phyloP scores from a whole-genome alignment of 2,888 invertebrate genomes.

The Eilema caniola region DNA sequence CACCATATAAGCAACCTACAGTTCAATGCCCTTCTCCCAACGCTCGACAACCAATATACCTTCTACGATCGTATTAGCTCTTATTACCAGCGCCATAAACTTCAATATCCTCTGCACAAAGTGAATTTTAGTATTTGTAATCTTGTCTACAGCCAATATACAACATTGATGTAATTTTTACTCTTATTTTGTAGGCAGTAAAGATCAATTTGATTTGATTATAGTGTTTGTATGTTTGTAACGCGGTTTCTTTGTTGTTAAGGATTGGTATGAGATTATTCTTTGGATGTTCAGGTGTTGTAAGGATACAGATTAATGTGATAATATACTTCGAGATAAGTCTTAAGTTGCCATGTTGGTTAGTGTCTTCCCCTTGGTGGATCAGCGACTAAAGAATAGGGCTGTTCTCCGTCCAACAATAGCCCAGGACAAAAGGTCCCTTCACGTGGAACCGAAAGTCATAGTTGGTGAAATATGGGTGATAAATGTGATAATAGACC shows the following conservation, averaged over 20 bases:
- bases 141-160: constrained; percentile 10
- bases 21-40: constrained; percentile 55
- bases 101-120: constrained; percentile 6
- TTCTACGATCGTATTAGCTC: constrained; percentile 16
- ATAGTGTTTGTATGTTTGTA: constrained; percentile 15
- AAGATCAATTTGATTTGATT: constrained; percentile 28
- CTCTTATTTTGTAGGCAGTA: constrained; percentile 17
- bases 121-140: background rate
- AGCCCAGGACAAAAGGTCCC: no score
- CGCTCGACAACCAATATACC: constrained; percentile 26
- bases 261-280: constrained; percentile 32
- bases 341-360: no score
- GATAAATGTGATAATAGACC: no score
- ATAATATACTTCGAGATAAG: background rate
- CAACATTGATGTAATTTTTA: constrained; percentile 9
- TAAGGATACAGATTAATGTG: constrained; percentile 21
- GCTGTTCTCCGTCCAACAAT: no score
- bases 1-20: constrained; percentile 50
- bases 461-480: no score
- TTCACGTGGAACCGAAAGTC: no score
- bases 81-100: constrained; percentile 9
- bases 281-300: constrained; percentile 28
- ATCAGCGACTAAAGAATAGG: no score
- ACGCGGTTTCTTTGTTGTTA: constrained; percentile 31
- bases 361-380: no score